These are phyloP conservation scores for Lates calcarifer DNA, from an alignment of 2,113 vertebrate species.

Conservation along the genomic window DNA sequence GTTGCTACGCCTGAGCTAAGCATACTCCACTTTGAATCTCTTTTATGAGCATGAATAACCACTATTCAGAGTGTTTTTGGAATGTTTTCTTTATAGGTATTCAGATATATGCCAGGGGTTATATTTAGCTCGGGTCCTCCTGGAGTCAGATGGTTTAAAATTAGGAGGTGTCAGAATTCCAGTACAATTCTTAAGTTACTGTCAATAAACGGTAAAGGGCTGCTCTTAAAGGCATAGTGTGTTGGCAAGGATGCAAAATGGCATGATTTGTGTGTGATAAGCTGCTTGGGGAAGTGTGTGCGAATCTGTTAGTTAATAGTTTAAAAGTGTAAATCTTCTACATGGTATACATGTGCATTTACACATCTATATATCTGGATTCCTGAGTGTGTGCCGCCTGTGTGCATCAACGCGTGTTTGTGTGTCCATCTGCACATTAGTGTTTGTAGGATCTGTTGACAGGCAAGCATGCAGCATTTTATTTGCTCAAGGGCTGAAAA, in stretches of 20 bases:
- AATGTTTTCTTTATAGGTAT: conserved; percentile 82
- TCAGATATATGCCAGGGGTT: conserved; percentile 79
- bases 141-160: conserved; percentile 83
- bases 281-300: conserved; percentile 49
- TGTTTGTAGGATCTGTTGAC: conserved; percentile 80
- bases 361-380: conserved; percentile 59
- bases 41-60: conserved; percentile 77
- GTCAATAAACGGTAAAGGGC: conserved; percentile 80
- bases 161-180: conserved; percentile 85
- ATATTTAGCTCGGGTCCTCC: conserved; percentile 83
- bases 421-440: conserved; percentile 71
- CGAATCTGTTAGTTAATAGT: conserved; percentile 44
- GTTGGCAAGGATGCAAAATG: conserved; percentile 36
- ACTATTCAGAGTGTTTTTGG: conserved; percentile 75
- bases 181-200: conserved; percentile 85
- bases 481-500: conserved; percentile 78
- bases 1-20: conserved; percentile 6
- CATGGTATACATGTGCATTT: conserved; percentile 49
- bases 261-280: conserved; percentile 60
- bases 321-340: conserved; percentile 73
- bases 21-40: conserved; percentile 44
- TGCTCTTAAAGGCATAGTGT: conserved; percentile 77
- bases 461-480: conserved; percentile 80
- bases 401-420: conserved; percentile 50
- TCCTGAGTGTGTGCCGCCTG: conserved; percentile 26